Base-by-base conservation (phyloP, 35 echinoderm and acorn worm genomes). In the Apostichopus japonicus region DNA sequence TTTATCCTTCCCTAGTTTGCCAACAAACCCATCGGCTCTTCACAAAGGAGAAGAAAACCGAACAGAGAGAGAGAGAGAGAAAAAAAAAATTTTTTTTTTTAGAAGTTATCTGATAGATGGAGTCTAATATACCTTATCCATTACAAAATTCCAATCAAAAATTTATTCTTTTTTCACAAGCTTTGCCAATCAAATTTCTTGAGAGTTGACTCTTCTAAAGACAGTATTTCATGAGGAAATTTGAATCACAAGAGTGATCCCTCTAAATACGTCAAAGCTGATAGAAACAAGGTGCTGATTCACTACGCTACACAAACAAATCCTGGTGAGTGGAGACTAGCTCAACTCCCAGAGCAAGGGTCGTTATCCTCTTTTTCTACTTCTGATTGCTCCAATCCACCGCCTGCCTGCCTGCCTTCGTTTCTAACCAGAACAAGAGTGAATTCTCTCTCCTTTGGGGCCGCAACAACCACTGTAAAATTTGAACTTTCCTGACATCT, bases 241-340 rank as follows among this genome's bases (percentile, higher is more conserved):
- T 67, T 19, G 8, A 67, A 67, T 19, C 63, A 67, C 63, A 15
- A 19, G 63, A 67, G 63, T 67, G 11, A 23, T 21, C 22, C 81
- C 7, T 51, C 9, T 54, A 23, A 56, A 84, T 84, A 84, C 56
- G 81, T 84, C 81, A 84, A 84, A 19, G 6, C 9, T 84, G 81
- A 84, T 58, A 84, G 81, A 84, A 84, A 84, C 81, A 84, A 84
- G 81, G 81, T 84, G 81, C 81, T 84, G 81, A 84, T 58, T 59
- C 54, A 55, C 54, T 54, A 84, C 21, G 19, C 81, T 54, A 84
- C 81, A 84, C 81, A 84, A 84, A 84, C 81, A 84, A 84, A 84
- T 84, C 81, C 81, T 84, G 81, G 81, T 84, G 81, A 23, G 81
- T 54, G 51, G 81, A 84, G 81, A 84, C 81, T 84, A 84, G 19